Percentiles rank a stretch among this genome's conserved stretches.
These are phyloP conservation scores for Mesocricetus auratus DNA, from an alignment of 2,113 vertebrate genomes.

Conservation along the genomic window DNA sequence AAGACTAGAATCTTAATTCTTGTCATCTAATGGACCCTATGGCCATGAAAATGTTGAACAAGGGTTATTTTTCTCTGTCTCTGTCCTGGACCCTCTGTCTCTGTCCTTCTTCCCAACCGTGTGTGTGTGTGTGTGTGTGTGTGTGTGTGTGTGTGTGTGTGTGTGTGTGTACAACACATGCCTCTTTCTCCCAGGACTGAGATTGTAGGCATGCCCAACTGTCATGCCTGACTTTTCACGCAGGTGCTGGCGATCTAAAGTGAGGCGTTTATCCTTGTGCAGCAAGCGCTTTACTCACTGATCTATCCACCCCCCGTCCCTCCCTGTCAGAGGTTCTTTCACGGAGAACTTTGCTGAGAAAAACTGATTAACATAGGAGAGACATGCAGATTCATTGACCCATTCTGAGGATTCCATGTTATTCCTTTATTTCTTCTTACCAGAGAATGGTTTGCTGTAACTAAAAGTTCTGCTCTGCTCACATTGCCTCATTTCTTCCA, in stretches of 20 bases:
- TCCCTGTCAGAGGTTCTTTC: not conserved
- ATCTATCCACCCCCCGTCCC: not conserved
- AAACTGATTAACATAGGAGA: not conserved
- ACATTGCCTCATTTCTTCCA: not conserved
- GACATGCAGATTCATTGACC: not conserved
- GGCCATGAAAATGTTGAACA: not conserved
- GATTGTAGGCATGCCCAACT: not conserved
- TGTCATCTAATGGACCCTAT: not conserved
- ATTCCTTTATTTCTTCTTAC: constrained; percentile 27
- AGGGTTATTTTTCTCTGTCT: not conserved
- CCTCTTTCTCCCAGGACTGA: not conserved
- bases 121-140: not conserved
- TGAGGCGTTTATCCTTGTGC: not conserved
- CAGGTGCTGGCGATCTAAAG: not conserved
- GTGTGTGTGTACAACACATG: not conserved
- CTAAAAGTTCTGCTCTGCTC: not conserved
- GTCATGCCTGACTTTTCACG: not conserved
- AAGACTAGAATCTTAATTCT: constrained; percentile 48
- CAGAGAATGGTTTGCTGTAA: not conserved
- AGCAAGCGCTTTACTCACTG: not conserved
- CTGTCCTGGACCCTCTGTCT: not conserved
- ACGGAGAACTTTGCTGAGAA: constrained; percentile 40
- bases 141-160: not conserved
- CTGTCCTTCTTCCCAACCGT: not conserved
- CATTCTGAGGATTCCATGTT: not conserved